A percentile compares a stretch with the other conserved stretches of the same genome.
phyloP scores from a whole-genome alignment of 2,113 vertebrate genomes.

The Circaetus cinerascens region DNA sequence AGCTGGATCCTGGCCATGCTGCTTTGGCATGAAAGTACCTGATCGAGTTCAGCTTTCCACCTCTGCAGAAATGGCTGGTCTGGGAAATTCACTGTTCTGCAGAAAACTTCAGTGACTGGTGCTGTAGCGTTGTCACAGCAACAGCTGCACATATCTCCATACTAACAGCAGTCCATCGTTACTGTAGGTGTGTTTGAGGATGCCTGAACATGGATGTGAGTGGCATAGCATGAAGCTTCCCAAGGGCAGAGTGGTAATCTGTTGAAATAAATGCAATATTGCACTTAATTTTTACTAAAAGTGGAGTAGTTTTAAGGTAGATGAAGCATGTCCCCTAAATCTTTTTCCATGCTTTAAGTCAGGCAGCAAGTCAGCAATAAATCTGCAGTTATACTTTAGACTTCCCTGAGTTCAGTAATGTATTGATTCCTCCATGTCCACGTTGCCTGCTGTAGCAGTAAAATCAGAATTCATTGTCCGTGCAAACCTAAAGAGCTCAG shows the following conservation, averaged over 20 bases:
- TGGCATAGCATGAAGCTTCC: background rate
- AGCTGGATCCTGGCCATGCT: background rate
- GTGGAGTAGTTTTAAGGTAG: background rate
- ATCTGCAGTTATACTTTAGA: background rate
- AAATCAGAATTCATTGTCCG: constrained; percentile 1
- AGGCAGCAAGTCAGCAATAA: background rate
- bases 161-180: accelerated
- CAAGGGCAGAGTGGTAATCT: background rate
- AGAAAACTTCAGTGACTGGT: background rate
- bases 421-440: background rate
- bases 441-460: background rate
- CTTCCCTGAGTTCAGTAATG: background rate
- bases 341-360: background rate
- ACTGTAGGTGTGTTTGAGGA: background rate
- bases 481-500: background rate
- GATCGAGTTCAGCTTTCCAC: background rate
- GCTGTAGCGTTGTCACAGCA: background rate
- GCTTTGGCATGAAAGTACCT: background rate
- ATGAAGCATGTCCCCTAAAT: background rate
- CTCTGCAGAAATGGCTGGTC: background rate
- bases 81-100: background rate
- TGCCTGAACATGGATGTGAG: background rate
- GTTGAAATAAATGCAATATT: background rate
- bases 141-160: accelerated
- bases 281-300: background rate